These are phyloP conservation scores for Lordiphosa stackelbergi DNA, from an alignment of 1,140 invertebrate genomes.

Conservation along the genomic window DNA sequence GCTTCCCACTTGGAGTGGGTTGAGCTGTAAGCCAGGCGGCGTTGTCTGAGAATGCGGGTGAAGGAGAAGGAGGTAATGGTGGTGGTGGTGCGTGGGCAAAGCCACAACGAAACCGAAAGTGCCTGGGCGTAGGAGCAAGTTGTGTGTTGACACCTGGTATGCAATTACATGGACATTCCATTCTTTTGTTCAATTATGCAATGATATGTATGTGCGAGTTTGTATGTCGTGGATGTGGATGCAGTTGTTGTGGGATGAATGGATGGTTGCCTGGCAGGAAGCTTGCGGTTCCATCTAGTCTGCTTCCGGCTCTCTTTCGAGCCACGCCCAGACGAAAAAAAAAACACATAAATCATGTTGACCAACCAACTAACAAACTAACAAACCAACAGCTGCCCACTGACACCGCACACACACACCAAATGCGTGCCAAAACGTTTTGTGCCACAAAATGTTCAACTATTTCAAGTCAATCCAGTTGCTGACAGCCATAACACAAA, in stretches of 20 bases:
- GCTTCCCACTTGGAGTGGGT: conserved; percentile 2
- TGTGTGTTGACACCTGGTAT: conserved; percentile 40
- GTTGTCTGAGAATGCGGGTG: conserved; percentile 59
- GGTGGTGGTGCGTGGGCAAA: conserved; percentile 29
- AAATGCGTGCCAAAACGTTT: conserved; percentile 55
- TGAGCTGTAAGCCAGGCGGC: conserved; percentile 3
- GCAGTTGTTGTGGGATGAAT: background rate
- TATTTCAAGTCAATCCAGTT: conserved; percentile 70
- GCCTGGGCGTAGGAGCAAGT: conserved; percentile 3
- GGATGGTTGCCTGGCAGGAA: conserved; percentile 2
- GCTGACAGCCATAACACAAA: conserved; percentile 58
- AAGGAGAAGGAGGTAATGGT: conserved; percentile 5
- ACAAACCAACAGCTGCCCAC: conserved; percentile 32
- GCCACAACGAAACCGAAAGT: conserved; percentile 16
- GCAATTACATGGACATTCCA: conserved; percentile 55
- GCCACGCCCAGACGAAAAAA: conserved; percentile 33
- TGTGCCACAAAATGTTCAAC: conserved; percentile 62
- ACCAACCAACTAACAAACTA: conserved; percentile 30
- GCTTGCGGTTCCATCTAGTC: conserved; percentile 19
- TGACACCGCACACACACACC: conserved; percentile 16
- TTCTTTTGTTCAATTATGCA: conserved; percentile 49
- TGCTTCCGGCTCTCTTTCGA: conserved; percentile 39
- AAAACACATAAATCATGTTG: conserved; percentile 46
- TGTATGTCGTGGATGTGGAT: background rate
- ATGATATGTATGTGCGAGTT: background rate